Percentiles rank a stretch among this genome's conserved stretches.
Conservation (phyloP, 2,888 invertebrate species). For the Teleiodes luculella region DNA sequence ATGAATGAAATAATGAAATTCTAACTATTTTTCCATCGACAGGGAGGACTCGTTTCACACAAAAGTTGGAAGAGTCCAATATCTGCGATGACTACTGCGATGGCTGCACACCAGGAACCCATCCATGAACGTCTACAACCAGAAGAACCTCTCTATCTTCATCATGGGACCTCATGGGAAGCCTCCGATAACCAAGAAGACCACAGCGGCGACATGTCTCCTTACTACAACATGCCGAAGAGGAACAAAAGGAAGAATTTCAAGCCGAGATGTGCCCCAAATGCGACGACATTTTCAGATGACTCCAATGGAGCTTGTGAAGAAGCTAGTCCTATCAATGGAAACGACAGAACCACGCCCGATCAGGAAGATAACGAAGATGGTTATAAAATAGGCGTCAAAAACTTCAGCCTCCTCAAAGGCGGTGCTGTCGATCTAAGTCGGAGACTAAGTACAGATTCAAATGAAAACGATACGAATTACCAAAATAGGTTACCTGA, state of each 20-base stretch:
- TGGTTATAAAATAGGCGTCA: constrained; percentile 68
- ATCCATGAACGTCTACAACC: constrained; percentile 75
- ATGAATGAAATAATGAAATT: neutral
- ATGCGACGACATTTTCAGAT: constrained; percentile 70
- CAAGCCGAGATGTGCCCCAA: constrained; percentile 85
- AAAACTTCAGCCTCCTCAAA: constrained; percentile 72
- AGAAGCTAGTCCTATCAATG: constrained; percentile 58
- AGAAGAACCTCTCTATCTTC: constrained; percentile 67
- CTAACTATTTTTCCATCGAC: constrained; percentile 17
- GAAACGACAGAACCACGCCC: constrained; percentile 61
- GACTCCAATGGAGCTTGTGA: constrained; percentile 65
- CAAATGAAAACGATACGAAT: constrained; percentile 73
- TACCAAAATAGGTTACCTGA: constrained; percentile 69
- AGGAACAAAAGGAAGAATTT: constrained; percentile 89
- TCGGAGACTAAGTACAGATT: constrained; percentile 71
- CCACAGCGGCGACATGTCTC: constrained; percentile 60
- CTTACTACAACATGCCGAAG: constrained; percentile 78
- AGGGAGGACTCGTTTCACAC: constrained; percentile 67
- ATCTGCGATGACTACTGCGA: constrained; percentile 78
- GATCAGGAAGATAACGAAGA: constrained; percentile 55
- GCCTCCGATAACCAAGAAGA: constrained; percentile 61
- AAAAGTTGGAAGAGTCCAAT: constrained; percentile 56
- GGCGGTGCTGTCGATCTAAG: constrained; percentile 72
- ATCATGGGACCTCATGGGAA: constrained; percentile 76
- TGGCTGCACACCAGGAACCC: constrained; percentile 77